These are phyloP conservation scores for Paracanthobrama guichenoti DNA, from an alignment of 2,113 vertebrate species.

Conservation along the genomic window DNA sequence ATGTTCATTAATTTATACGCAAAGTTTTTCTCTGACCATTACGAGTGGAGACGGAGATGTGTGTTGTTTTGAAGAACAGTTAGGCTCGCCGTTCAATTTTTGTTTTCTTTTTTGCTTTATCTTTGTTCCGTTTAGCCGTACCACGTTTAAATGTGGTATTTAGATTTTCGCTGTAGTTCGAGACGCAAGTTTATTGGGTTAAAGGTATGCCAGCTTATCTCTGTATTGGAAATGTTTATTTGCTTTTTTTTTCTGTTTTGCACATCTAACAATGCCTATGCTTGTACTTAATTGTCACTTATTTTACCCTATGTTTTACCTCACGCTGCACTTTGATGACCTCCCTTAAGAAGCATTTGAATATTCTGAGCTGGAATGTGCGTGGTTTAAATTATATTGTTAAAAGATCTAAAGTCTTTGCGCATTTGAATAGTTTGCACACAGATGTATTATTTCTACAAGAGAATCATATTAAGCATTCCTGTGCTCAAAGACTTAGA, in stretches of 20 bases:
- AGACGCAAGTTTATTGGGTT: background rate
- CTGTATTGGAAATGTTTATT: no score
- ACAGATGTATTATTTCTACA: background rate
- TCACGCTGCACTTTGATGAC: background rate
- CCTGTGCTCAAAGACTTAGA: background rate
- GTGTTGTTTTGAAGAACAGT: background rate
- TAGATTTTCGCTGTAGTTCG: background rate
- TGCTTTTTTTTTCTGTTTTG: background rate
- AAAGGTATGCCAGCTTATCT: no score
- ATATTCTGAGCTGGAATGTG: conserved; percentile 17
- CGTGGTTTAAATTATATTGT: background rate
- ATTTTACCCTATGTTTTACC: background rate
- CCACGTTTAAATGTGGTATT: background rate
- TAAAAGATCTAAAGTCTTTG: no score
- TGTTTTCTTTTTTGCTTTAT: background rate
- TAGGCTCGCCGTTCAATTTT: no score
- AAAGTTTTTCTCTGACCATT: no score
- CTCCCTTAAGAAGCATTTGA: background rate
- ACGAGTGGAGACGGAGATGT: background rate
- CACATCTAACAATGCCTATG: background rate
- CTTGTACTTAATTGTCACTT: background rate
- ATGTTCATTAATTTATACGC: no score
- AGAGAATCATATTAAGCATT: conserved; percentile 9
- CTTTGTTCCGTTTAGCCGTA: background rate
- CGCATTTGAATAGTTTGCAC: no score